A percentile compares a stretch with the other conserved stretches of the same genome.
These are phyloP conservation scores for Leucoptera coffeella DNA, from an alignment of 2,888 invertebrate species.

Conservation along the genomic window DNA sequence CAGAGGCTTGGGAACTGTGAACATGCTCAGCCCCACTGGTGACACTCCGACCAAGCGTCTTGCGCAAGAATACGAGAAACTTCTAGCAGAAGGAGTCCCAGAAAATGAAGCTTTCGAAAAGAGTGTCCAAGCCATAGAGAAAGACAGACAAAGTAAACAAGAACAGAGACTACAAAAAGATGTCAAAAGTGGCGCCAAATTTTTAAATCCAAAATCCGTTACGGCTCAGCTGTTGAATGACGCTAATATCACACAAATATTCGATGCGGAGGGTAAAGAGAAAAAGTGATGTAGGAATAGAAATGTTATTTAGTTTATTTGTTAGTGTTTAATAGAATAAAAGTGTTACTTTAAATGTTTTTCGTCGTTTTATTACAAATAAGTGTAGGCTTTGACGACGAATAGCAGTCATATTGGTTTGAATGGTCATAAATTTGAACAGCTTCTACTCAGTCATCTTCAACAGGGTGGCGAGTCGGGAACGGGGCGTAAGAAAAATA, in stretches of 20 bases:
- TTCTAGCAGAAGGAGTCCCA: slow-evolving; percentile 46
- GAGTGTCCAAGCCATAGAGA: slow-evolving; percentile 16
- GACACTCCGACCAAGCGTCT: slow-evolving; percentile 56
- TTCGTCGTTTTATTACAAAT: too few relatives aligned
- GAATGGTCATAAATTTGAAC: too few relatives aligned
- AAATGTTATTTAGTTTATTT: neutral
- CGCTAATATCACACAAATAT: slow-evolving; percentile 24
- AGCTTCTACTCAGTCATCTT: too few relatives aligned
- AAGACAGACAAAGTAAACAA: slow-evolving; percentile 16
- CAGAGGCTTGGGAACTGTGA: slow-evolving; percentile 46
- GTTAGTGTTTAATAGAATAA: too few relatives aligned
- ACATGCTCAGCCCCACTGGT: slow-evolving; percentile 43
- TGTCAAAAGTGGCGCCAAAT: too few relatives aligned
- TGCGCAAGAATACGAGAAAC: slow-evolving; percentile 53
- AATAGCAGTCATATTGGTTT: too few relatives aligned
- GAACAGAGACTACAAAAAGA: slow-evolving; percentile 10
- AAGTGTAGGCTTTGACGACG: too few relatives aligned
- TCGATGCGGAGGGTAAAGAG: slow-evolving; percentile 13
- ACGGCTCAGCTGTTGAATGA: slow-evolving; percentile 22
- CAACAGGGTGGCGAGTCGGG: too few relatives aligned
- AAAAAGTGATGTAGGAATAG: neutral
- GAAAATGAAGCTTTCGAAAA: slow-evolving; percentile 45
- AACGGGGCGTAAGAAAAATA: too few relatives aligned
- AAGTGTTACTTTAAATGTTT: too few relatives aligned
- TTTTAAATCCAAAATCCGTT: slow-evolving; percentile 16